Conservation (phyloP, 2,113 vertebrate species). For the Indicator indicator region DNA sequence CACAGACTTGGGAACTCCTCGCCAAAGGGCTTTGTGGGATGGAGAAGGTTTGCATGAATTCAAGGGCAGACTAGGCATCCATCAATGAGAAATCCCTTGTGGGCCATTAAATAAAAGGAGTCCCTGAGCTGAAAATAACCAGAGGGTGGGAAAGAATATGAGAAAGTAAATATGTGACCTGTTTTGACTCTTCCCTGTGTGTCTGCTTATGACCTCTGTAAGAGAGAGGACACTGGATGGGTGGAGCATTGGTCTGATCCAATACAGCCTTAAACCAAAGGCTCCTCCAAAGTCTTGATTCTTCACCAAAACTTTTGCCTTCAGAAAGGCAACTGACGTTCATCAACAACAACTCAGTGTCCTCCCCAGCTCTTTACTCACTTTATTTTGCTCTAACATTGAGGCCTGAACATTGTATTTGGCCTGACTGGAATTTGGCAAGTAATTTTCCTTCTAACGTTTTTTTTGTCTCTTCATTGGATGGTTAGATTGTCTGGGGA, state of each 20-base stretch:
- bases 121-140: not conserved
- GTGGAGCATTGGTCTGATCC: not conserved
- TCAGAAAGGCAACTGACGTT: not conserved
- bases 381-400: not conserved
- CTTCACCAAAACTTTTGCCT: not conserved
- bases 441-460: conserved; percentile 13
- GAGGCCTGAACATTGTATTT: conserved; percentile 47
- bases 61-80: not conserved
- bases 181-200: not conserved
- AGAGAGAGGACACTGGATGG: not conserved
- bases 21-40: not conserved
- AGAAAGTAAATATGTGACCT: not conserved
- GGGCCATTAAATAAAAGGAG: not conserved
- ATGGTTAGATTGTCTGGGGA: conserved; percentile 49
- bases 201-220: not conserved
- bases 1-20: not conserved
- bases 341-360: not conserved
- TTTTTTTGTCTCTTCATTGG: conserved; percentile 42
- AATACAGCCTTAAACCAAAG: not conserved
- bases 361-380: not conserved
- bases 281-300: not conserved
- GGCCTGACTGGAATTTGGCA: conserved; percentile 60
- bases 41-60: not conserved
- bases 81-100: not conserved
- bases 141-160: not conserved